These are phyloP conservation scores for Volucella zonaria DNA, from an alignment of 2,888 invertebrate genomes.

Conservation along the genomic window DNA sequence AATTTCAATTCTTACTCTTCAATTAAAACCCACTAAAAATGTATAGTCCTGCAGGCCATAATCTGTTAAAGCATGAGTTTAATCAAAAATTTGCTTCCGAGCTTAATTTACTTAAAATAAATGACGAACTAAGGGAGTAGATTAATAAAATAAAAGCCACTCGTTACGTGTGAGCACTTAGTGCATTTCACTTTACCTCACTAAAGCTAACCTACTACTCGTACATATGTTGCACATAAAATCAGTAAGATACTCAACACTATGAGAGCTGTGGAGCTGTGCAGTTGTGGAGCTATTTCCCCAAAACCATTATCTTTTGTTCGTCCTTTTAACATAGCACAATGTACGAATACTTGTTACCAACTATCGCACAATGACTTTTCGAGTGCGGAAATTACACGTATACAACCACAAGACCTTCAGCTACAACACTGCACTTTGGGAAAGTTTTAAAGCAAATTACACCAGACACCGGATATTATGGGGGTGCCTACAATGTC, in stretches of 20 bases:
- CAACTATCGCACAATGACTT: slow-evolving; percentile 25
- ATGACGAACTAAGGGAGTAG: neutral
- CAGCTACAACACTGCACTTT: slow-evolving; percentile 47
- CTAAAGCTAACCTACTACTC: slow-evolving; percentile 2
- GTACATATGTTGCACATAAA: neutral
- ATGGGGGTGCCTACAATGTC: slow-evolving; percentile 34
- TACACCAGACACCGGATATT: slow-evolving; percentile 69
- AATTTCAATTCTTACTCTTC: no score
- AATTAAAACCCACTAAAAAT: no score
- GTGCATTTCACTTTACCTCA: slow-evolving; percentile 3
- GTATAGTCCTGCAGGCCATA: no score
- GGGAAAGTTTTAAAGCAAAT: slow-evolving; percentile 67
- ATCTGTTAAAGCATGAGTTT: no score
- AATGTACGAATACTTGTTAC: neutral
- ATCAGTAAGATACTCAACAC: slow-evolving; percentile 43
- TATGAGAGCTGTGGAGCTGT: slow-evolving; percentile 3
- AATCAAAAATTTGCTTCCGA: no score
- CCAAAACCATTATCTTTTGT: slow-evolving; percentile 45
- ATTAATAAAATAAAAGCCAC: neutral
- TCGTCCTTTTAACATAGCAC: neutral
- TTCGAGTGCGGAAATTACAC: slow-evolving; percentile 55
- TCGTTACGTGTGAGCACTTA: slow-evolving; percentile 13
- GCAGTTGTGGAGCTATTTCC: slow-evolving; percentile 6
- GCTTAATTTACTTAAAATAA: no score
- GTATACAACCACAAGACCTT: slow-evolving; percentile 54